Evolutionary conservation across 2,888 invertebrate species (phyloP).

Genomic region (Maniola hyperantus): DNA sequence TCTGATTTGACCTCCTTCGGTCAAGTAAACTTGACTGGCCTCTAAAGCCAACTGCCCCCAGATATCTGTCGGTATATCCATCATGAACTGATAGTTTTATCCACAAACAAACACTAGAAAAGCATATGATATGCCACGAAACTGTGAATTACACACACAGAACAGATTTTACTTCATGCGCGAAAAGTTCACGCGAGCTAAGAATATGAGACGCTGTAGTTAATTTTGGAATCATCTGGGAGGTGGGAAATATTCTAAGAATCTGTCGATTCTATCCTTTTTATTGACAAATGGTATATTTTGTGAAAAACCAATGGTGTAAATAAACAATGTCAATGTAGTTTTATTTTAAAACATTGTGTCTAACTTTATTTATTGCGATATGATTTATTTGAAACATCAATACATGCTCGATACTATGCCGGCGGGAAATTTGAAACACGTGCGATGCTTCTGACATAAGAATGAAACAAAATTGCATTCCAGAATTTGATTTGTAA

Average conservation of each 20-base stretch:
- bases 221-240: conserved; percentile 80
- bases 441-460: background rate
- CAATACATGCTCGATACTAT: background rate
- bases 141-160: conserved; percentile 43
- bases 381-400: conserved; percentile 12
- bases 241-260: conserved; percentile 57
- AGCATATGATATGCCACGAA: conserved; percentile 44
- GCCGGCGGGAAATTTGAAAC: conserved; percentile 19
- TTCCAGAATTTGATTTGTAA: background rate
- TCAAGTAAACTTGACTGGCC: conserved; percentile 92
- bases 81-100: conserved; percentile 49
- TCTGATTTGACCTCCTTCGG: conserved; percentile 89
- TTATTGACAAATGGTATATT: conserved; percentile 28
- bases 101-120: conserved; percentile 51
- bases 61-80: conserved; percentile 90
- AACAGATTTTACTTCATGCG: conserved; percentile 59
- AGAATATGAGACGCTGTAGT: conserved; percentile 70
- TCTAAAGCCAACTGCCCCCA: conserved; percentile 95
- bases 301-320: background rate
- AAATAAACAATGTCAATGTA: conserved; percentile 11
- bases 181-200: conserved; percentile 60
- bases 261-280: conserved; percentile 46
- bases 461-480: conserved; percentile 13
- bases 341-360: background rate
- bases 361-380: background rate